A percentile compares a stretch with the other conserved stretches of the same genome.
These are phyloP conservation scores for Artibeus lituratus DNA, from an alignment of 2,797 vertebrate genomes.

Conservation along the genomic window DNA sequence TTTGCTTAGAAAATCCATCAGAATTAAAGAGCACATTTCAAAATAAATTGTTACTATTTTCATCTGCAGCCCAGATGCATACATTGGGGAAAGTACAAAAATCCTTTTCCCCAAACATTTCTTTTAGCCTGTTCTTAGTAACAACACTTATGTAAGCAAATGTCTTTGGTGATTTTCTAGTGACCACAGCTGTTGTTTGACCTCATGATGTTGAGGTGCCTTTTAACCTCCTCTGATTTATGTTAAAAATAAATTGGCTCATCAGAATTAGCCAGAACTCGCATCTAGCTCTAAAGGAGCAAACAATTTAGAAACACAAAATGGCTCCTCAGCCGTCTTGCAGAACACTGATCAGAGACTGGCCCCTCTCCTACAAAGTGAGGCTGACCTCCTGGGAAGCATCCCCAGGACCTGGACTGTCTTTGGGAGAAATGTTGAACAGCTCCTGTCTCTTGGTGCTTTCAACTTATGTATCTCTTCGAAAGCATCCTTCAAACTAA, in stretches of 20 bases:
- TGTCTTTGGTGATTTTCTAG: background rate
- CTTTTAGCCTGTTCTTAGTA: conserved; percentile 29
- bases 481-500: background rate
- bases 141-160: conserved; percentile 31
- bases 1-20: conserved; percentile 80
- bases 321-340: background rate
- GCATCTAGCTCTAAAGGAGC: background rate
- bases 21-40: conserved; percentile 70
- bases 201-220: background rate
- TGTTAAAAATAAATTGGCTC: background rate
- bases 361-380: background rate
- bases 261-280: conserved; percentile 20
- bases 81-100: background rate
- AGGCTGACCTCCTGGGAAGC: background rate
- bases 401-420: background rate
- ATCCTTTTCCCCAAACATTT: background rate
- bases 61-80: conserved; percentile 55
- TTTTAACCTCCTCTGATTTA: conserved; percentile 40
- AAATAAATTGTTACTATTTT: conserved; percentile 75
- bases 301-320: conserved; percentile 30
- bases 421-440: background rate
- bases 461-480: background rate
- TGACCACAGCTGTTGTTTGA: conserved; percentile 9
- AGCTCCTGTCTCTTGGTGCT: background rate
- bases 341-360: background rate